These are phyloP conservation scores for Coptodon rendalli DNA, from an alignment of 2,113 vertebrate species.

Conservation along the genomic window DNA sequence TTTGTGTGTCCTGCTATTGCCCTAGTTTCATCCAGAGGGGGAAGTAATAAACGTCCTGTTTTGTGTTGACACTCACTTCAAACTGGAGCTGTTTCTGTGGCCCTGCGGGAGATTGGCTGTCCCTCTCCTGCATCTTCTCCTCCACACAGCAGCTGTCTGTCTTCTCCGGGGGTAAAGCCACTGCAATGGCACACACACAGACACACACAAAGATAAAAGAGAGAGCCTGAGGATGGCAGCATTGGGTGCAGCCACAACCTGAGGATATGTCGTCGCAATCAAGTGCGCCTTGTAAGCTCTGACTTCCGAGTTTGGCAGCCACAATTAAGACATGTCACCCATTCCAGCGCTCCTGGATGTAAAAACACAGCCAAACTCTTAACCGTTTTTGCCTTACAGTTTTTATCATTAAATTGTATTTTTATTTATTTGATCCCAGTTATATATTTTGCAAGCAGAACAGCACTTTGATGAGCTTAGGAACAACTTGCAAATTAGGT, in stretches of 20 bases:
- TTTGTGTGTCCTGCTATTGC: conserved; percentile 10
- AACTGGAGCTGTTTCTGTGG: conserved; percentile 94
- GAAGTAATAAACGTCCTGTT: conserved; percentile 40
- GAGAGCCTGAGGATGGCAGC: conserved; percentile 46
- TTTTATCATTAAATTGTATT: background rate
- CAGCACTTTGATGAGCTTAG: background rate
- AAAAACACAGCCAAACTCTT: background rate
- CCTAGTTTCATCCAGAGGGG: conserved; percentile 33
- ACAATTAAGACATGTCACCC: conserved; percentile 41
- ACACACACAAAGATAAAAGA: conserved; percentile 49
- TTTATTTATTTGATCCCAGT: background rate
- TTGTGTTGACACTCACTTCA: conserved; percentile 79
- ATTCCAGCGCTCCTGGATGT: background rate
- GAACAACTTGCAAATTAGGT: background rate
- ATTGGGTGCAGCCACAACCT: conserved; percentile 46
- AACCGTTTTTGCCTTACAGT: background rate
- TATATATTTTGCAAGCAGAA: background rate
- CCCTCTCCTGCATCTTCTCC: conserved; percentile 86
- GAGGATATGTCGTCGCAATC: conserved; percentile 35
- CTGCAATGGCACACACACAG: conserved; percentile 63
- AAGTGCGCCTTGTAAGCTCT: conserved; percentile 32
- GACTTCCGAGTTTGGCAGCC: conserved; percentile 24
- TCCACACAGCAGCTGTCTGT: conserved; percentile 80
- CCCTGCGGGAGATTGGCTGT: conserved; percentile 70
- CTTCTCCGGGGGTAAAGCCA: conserved; percentile 96